Evolutionary conservation across 1,140 invertebrate genomes (phyloP), one percentile per base, ranked within the genome.

Genomic region (Aphaenogaster floridana): DNA sequence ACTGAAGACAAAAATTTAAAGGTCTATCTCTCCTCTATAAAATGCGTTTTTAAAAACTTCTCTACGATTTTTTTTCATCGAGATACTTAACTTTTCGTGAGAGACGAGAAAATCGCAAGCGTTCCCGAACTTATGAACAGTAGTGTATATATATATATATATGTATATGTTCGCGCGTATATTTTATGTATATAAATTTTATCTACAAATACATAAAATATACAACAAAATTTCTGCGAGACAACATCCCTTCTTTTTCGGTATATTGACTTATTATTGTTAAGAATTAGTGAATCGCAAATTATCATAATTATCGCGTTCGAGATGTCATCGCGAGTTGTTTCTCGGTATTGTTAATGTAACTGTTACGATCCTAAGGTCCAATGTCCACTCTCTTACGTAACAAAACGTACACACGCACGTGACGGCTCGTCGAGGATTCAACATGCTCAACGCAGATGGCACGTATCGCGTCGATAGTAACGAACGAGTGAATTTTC

Each of bases 401-500:
- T 81, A 91, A 91, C 52, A 42, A 5, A 48, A 39, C n/a, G 15
- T 57, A 52, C 69, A 59, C 78, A 86, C 39, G 77, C 71, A 54
- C 77, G 85, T 81, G 77, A 59, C 21, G 42, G 21, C 50, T 61
- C 69, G 54, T 57, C 39, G 54, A 69, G 69, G 68, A 86, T 90
- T 36, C 54, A 68, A 63, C 17, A 76, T 54, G 13, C 21, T 71
- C 59, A 83, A 89, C 89, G 87, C 87, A 91, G 87, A 91, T 91
- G 88, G 90, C 78, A 88, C 57, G 84, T 52, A 36, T 63, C 48
- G 45, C 42, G 63, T 57, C 84, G 89, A 91, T 84, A 87, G 87
- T 61, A 91, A 91, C 76, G 88, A 91, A 83, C 80, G 50, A 91
- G 85, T 87, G 86, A 93, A 93, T 93, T 93, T 93, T 91, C 90